phyloP scores from a whole-genome alignment of 2,797 vertebrate genomes.

The Eutrigla gurnardus region DNA sequence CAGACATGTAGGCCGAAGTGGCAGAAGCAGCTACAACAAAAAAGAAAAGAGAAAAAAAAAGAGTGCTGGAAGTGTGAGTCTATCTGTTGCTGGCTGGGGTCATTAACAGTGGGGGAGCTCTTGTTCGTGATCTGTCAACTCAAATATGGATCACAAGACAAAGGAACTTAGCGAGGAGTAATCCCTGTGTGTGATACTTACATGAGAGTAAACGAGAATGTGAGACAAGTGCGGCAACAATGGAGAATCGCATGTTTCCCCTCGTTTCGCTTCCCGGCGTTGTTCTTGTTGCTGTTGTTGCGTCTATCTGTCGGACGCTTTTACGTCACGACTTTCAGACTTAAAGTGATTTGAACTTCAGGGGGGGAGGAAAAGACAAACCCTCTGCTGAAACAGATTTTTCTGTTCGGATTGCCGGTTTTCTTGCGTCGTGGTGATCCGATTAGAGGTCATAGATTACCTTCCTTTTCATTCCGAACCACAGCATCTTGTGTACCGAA shows the following conservation, averaged over 20 bases:
- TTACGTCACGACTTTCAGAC: constrained; percentile 51
- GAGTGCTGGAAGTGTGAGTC: constrained; percentile 70
- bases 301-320: constrained; percentile 27
- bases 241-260: constrained; percentile 58
- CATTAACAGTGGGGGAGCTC: constrained; percentile 77
- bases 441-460: constrained; percentile 52
- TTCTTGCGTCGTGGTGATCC: constrained; percentile 45
- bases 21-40: constrained; percentile 26
- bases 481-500: constrained; percentile 38
- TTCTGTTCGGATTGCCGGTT: constrained; percentile 22
- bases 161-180: constrained; percentile 84
- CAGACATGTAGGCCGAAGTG: constrained; percentile 63
- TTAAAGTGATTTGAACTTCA: constrained; percentile 33
- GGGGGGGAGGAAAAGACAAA: constrained; percentile 9
- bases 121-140: constrained; percentile 84
- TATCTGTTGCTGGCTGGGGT: constrained; percentile 76
- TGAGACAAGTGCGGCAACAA: constrained; percentile 79
- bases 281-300: constrained; percentile 44
- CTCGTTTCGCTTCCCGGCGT: constrained; percentile 39
- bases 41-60: not conserved
- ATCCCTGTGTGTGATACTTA: constrained; percentile 84
- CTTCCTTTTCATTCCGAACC: constrained; percentile 30
- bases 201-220: constrained; percentile 80
- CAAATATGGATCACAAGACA: constrained; percentile 85
- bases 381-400: not conserved